Evolutionary conservation across 2,797 vertebrate species (phyloP), one percentile per base, ranked within the genome.

Genomic region (Tiaroga cobitis): DNA sequence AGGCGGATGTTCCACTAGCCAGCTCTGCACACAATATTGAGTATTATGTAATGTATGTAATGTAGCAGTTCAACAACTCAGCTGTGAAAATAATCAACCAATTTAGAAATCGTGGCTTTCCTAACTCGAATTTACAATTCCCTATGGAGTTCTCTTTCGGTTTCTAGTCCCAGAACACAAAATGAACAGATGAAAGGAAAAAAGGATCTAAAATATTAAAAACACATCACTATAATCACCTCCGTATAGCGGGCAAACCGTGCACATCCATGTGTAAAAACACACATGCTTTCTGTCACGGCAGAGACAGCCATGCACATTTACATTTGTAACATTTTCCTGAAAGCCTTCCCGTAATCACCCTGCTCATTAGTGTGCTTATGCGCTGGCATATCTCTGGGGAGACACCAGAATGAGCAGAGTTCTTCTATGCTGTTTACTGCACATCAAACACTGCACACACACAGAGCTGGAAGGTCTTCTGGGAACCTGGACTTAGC

Each of bases 291-390:
- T 80, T 82, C 82, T 76, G 68, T 85, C 87, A 81, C 26, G 46
- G 65, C 63, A 72, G 72, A 77, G 83, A 77, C 82, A 43, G 51
- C 74, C 80, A 83, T 80, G 84, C 88, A 56, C 91, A 94, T 95
- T 94, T 94, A 95, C 92, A 93, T 92, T 91, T 91, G 90, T 91
- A 93, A 89, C 91, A 91, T 92, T 94, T 94, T 92, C 89, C 90
- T 90, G 91, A 90, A 93, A 92, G 92, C 91, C 91, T 94, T 91
- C 85, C 92, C 92, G 91, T 96, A 95, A 96, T 95, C 94, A 87
- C 86, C 82, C 87, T 90, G 91, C 95, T 96, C 95, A 95, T 96
- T 95, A 96, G 94, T 93, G 93, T 92, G 93, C 91, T 93, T 91
- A 91, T 92, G 91, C 90, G 86, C 89, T 92, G 92, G 90, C 90